phyloP scores from a whole-genome alignment of 2,113 vertebrate genomes.

The Marmota monax region DNA sequence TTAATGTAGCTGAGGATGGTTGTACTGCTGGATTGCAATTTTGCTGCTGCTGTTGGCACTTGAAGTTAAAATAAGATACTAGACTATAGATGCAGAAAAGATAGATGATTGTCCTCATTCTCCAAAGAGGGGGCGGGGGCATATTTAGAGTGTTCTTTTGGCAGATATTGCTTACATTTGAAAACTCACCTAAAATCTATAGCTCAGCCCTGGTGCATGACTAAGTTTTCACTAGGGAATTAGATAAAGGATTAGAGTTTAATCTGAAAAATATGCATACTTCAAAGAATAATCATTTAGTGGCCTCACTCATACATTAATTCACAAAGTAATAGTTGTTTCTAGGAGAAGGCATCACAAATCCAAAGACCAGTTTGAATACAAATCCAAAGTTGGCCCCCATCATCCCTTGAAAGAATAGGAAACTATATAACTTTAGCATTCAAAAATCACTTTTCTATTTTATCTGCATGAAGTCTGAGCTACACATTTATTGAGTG shows the following conservation, averaged over 20 bases:
- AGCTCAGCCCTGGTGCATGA: neutral
- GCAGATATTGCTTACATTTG: neutral
- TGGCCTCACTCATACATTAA: neutral
- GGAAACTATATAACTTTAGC: neutral
- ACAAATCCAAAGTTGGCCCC: conserved; percentile 4
- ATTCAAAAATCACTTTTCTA: conserved; percentile 28
- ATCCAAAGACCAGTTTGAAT: neutral
- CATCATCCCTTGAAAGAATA: neutral
- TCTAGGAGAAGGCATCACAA: neutral
- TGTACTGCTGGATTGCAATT: conserved; percentile 41
- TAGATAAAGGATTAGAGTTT: conserved; percentile 11
- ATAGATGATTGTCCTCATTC: conserved; percentile 23
- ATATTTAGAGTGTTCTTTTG: neutral
- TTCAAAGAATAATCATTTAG: neutral
- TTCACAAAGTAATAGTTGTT: neutral
- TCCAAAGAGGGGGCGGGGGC: neutral
- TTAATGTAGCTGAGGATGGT: conserved; percentile 54
- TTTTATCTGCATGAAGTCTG: neutral
- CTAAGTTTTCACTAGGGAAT: neutral
- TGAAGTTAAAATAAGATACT: conserved; percentile 74
- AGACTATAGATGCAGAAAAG: conserved; percentile 48
- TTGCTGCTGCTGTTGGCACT: conserved; percentile 55
- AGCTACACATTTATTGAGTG: neutral
- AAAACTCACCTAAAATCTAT: neutral
- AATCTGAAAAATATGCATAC: neutral